These are phyloP conservation scores for Equus quagga DNA, from an alignment of 2,113 vertebrate species.

Conservation along the genomic window DNA sequence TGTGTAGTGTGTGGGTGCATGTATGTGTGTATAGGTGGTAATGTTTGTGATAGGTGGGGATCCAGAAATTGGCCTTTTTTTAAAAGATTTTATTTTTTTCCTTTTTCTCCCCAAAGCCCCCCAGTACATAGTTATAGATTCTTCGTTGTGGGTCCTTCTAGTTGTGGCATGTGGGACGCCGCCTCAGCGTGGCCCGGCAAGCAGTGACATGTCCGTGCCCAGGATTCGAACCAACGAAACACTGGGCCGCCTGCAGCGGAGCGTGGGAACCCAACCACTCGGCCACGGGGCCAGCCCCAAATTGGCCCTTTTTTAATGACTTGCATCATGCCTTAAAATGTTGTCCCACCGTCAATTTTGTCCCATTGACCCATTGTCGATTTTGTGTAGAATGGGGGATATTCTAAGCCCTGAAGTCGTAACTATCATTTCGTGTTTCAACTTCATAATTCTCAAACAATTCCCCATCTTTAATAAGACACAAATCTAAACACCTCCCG, in stretches of 20 bases:
- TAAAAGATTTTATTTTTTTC: too few species aligned
- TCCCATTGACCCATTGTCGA: not conserved
- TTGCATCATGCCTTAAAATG: slow-evolving; percentile 68
- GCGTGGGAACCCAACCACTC: too few species aligned
- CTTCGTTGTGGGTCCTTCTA: too few species aligned
- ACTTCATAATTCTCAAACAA: slow-evolving; percentile 22
- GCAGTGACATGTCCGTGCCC: too few species aligned
- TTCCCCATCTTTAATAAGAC: not conserved
- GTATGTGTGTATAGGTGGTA: slow-evolving; percentile 36
- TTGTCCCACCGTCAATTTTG: slow-evolving; percentile 16
- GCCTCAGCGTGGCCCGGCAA: too few species aligned
- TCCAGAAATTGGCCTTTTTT: slow-evolving; percentile 73
- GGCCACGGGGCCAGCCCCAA: not conserved
- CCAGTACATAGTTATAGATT: too few species aligned
- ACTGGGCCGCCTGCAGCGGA: too few species aligned
- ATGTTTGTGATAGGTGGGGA: slow-evolving; percentile 53
- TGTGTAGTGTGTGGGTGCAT: not conserved
- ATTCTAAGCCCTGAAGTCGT: not conserved
- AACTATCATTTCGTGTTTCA: slow-evolving; percentile 39
- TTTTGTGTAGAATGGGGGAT: not conserved
- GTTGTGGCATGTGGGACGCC: too few species aligned
- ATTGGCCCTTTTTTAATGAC: slow-evolving; percentile 75
- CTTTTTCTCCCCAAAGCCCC: too few species aligned
- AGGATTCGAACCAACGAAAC: too few species aligned
- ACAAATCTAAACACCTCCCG: not conserved